Evolutionary conservation across 2,113 vertebrate genomes (phyloP).

Genomic region (Piprites chloris): DNA sequence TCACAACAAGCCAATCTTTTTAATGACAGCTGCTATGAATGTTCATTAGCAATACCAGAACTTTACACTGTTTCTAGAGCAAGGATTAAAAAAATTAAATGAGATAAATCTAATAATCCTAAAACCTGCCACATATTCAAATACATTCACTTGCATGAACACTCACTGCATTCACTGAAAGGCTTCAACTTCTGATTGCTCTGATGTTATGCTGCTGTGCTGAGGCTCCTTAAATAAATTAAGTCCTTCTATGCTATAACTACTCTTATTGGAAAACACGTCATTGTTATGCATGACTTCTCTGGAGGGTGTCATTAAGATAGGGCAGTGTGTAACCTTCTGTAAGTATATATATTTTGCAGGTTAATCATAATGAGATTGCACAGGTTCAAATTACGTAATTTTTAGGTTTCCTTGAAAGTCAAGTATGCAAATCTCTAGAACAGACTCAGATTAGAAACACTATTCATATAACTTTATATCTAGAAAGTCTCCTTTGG

Average conservation of each 20-base stretch:
- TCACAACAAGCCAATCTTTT: constrained; percentile 6
- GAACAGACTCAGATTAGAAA: constrained; percentile 44
- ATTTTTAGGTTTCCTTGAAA: constrained; percentile 39
- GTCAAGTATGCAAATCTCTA: not conserved
- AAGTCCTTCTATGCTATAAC: constrained; percentile 5
- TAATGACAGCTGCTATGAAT: constrained; percentile 15
- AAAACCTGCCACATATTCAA: not conserved
- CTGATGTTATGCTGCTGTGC: not conserved
- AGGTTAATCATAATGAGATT: constrained; percentile 6
- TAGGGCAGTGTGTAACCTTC: not conserved
- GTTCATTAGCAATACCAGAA: constrained; percentile 23
- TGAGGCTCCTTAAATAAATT: constrained; percentile 11
- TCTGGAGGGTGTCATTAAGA: not conserved
- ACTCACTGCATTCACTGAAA: not conserved
- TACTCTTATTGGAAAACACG: not conserved
- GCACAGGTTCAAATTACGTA: constrained; percentile 20
- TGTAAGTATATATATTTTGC: not conserved
- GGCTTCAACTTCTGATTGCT: not conserved
- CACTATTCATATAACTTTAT: constrained; percentile 40
- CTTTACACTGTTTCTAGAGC: not conserved
- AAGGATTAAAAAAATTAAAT: constrained; percentile 1
- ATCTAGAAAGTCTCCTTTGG: constrained; percentile 47
- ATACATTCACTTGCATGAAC: not conserved
- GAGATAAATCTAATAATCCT: not conserved
- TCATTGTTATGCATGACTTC: not conserved